phyloP scores from a whole-genome alignment of 2,113 vertebrate species.

The Proterorhinus semilunaris region DNA sequence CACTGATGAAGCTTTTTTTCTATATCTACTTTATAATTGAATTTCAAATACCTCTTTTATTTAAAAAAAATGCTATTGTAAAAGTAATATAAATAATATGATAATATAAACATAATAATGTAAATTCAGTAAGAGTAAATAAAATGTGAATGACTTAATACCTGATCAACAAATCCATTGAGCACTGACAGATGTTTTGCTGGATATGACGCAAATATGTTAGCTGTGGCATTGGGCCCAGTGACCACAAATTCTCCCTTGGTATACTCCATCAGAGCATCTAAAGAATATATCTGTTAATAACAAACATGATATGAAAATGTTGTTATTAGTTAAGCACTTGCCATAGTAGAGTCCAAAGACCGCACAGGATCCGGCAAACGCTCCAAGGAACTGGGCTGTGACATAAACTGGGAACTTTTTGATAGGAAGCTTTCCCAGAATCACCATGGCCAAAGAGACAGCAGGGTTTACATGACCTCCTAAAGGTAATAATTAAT shows the following conservation, averaged over 20 bases:
- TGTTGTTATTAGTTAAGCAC: slow-evolving; percentile 29
- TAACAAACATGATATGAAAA: background rate
- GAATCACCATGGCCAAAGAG: slow-evolving; percentile 90
- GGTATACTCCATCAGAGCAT: slow-evolving; percentile 84
- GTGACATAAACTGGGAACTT: slow-evolving; percentile 90
- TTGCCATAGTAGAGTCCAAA: slow-evolving; percentile 90
- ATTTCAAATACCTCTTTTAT: background rate
- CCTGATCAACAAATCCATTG: slow-evolving; percentile 92
- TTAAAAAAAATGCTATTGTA: background rate
- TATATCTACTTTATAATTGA: background rate
- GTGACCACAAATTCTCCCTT: slow-evolving; percentile 77
- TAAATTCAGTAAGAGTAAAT: background rate
- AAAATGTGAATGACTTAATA: slow-evolving; percentile 42
- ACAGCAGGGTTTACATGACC: slow-evolving; percentile 96
- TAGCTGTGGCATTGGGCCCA: slow-evolving; percentile 89
- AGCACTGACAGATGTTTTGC: slow-evolving; percentile 80
- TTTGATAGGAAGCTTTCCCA: slow-evolving; percentile 85
- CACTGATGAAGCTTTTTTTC: background rate
- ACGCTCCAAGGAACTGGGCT: slow-evolving; percentile 91
- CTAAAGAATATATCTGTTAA: slow-evolving; percentile 58
- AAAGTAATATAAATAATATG: too few species aligned
- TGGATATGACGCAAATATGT: slow-evolving; percentile 94
- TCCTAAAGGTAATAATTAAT: slow-evolving; percentile 72
- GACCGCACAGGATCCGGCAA: slow-evolving; percentile 84
- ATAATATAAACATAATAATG: background rate